Base-by-base conservation (phyloP, 2,888 invertebrate genomes). In the Epistrophe eligans region DNA sequence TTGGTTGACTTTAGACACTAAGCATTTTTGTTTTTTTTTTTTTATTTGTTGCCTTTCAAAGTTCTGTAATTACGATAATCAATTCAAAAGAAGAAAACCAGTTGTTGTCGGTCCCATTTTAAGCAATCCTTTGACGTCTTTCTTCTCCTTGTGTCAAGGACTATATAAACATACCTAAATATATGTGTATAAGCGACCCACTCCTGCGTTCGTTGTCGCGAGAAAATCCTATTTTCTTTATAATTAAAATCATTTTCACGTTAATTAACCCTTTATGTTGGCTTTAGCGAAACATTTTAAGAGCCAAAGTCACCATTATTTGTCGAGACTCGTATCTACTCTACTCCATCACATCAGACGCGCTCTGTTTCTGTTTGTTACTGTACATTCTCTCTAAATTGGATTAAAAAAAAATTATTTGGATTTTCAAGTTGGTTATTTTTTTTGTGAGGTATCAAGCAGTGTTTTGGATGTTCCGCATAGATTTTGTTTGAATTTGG, bases 201-300 rank as follows among this genome's bases (percentile, higher is more conserved):
- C 79, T 77, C 71, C 43, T 50, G 62, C 79, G 88, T 67, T 76
- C 76, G 58, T 79, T 67, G 77, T 79, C 67, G 77, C 85, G 88
- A 83, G 88, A 88, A 89, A 90, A 89, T 90, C 88, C 84, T 89
- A 89, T 89, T 89, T 88, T 79, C 85, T 84, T 89, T 89, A 55
- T 70, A 90, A 89, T 89, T 89, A 89, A 90, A 90, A 89, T 90
- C 88, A 89, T 89, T 89, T 89, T 89, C 89, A 88, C 88, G 88
- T 89, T 89, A 90, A 90, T 90, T 90, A 90, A 90, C 90, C 89
- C 88, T 88, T 82, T 85, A 74, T 71, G 85, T 77, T 73, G 74
- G 55, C 70, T 77, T 74, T 77, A 35, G 57, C 43, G 55, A 67
- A 67, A 79, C 52, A 82, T 77, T 77, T 82, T 62, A 77, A 76